A percentile compares a stretch with the other conserved stretches of the same genome.
These are phyloP conservation scores for Drepana arcuata DNA, from an alignment of 1,140 invertebrate species.

Conservation along the genomic window DNA sequence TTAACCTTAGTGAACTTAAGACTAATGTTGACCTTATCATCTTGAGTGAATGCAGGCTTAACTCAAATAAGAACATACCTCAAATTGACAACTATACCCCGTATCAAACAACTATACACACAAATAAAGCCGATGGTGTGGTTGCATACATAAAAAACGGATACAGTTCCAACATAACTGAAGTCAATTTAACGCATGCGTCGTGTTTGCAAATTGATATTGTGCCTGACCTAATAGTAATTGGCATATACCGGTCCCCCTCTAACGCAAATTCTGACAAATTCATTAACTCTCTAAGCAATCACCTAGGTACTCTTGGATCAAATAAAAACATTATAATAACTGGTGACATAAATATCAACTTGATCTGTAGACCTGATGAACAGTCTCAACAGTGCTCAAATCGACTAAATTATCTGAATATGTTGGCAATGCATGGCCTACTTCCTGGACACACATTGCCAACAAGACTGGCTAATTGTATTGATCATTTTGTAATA, in stretches of 20 bases:
- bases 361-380: constrained; percentile 3
- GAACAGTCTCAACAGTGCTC: constrained; percentile 5
- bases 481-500: not conserved
- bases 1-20: not conserved
- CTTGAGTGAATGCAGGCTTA: constrained; percentile 4
- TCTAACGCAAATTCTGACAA: constrained; percentile 7
- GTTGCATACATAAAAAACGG: constrained; percentile 15
- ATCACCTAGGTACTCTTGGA: constrained; percentile 7
- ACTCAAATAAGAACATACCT: constrained; percentile 1
- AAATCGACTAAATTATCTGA: constrained; percentile 10
- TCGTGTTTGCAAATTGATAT: constrained; percentile 18
- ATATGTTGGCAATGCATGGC: constrained; percentile 5
- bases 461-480: not conserved
- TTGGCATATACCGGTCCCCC: constrained; percentile 12
- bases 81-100: constrained; percentile 5
- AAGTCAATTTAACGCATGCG: constrained; percentile 19
- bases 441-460: not conserved
- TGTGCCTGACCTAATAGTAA: constrained; percentile 3
- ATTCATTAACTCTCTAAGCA: constrained; percentile 10
- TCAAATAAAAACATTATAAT: constrained; percentile 10
- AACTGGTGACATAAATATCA: constrained; percentile 16
- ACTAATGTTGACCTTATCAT: constrained; percentile 4
- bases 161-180: constrained; percentile 6
- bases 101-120: constrained; percentile 4
- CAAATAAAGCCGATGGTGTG: constrained; percentile 19